phyloP scores from a whole-genome alignment of 2,888 invertebrate genomes.

The Drosophila imparisetae region DNA sequence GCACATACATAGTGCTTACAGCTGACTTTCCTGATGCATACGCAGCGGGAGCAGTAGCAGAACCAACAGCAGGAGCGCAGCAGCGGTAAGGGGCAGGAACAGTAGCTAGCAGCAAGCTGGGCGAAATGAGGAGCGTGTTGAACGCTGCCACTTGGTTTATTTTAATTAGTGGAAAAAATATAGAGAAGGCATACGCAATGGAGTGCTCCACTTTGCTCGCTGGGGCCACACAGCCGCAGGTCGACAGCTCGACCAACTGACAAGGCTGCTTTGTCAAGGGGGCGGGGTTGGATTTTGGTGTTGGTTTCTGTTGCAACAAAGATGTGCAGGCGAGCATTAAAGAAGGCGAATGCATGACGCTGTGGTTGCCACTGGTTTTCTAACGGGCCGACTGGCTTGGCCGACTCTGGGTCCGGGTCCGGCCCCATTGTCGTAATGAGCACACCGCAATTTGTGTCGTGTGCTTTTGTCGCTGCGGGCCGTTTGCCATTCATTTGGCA shows the following conservation, averaged over 20 bases:
- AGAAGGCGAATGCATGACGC: constrained; percentile 66
- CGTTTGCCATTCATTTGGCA: constrained; percentile 79
- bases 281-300: constrained; percentile 3
- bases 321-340: constrained; percentile 65
- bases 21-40: constrained; percentile 61
- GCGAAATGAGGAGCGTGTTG: constrained; percentile 39
- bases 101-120: constrained; percentile 3
- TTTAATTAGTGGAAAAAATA: constrained; percentile 78
- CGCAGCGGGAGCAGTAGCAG: constrained; percentile 16
- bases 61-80: background rate
- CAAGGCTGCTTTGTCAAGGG: constrained; percentile 61
- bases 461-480: constrained; percentile 61
- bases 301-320: constrained; percentile 52
- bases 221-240: constrained; percentile 71
- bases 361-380: constrained; percentile 43
- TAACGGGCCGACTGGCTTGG: constrained; percentile 49
- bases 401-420: constrained; percentile 4
- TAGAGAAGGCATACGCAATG: constrained; percentile 65
- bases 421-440: constrained; percentile 72
- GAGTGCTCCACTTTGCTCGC: constrained; percentile 66
- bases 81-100: background rate
- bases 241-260: constrained; percentile 54
- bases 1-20: constrained; percentile 21
- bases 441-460: constrained; percentile 79
- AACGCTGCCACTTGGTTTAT: constrained; percentile 73